Conservation (phyloP, 2,888 invertebrate genomes). For the Agrilus biguttatus region DNA sequence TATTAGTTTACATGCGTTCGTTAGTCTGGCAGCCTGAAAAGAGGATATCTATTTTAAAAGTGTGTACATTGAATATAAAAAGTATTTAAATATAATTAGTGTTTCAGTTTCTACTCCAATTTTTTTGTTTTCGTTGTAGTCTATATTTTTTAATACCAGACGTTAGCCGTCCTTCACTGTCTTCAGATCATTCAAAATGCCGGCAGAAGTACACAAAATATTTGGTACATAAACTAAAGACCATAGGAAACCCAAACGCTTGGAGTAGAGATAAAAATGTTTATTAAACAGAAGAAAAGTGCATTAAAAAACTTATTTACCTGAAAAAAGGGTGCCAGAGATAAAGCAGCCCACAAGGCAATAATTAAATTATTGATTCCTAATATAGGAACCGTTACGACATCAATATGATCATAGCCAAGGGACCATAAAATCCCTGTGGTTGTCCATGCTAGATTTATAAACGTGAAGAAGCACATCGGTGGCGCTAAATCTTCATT, state of each 20-base stretch:
- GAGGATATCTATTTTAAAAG: slow-evolving; percentile 4
- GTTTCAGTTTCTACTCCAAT: too few relatives aligned
- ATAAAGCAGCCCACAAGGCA: slow-evolving; percentile 49
- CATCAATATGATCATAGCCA: slow-evolving; percentile 42
- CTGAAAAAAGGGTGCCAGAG: slow-evolving; percentile 56
- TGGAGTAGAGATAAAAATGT: neutral
- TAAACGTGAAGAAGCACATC: slow-evolving; percentile 60
- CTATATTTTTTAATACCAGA: too few relatives aligned
- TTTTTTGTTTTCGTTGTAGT: too few relatives aligned
- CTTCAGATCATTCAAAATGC: too few relatives aligned
- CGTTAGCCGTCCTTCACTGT: too few relatives aligned
- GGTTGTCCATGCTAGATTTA: slow-evolving; percentile 57
- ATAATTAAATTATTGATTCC: slow-evolving; percentile 46
- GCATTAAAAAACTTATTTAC: slow-evolving; percentile 24
- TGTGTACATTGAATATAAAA: neutral
- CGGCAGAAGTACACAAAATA: too few relatives aligned
- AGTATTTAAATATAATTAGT: too few relatives aligned
- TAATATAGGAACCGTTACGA: slow-evolving; percentile 40
- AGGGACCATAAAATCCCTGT: slow-evolving; percentile 58
- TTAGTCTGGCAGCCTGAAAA: slow-evolving; percentile 58
- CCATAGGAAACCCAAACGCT: too few relatives aligned
- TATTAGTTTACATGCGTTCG: slow-evolving; percentile 55
- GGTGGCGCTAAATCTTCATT: slow-evolving; percentile 64
- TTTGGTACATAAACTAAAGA: too few relatives aligned
- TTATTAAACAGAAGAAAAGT: slow-evolving; percentile 15